A percentile compares a stretch with the other conserved stretches of the same genome.
Evolutionary conservation across 2,797 vertebrate species (phyloP).

Genomic region (Cebuella pygmaea): DNA sequence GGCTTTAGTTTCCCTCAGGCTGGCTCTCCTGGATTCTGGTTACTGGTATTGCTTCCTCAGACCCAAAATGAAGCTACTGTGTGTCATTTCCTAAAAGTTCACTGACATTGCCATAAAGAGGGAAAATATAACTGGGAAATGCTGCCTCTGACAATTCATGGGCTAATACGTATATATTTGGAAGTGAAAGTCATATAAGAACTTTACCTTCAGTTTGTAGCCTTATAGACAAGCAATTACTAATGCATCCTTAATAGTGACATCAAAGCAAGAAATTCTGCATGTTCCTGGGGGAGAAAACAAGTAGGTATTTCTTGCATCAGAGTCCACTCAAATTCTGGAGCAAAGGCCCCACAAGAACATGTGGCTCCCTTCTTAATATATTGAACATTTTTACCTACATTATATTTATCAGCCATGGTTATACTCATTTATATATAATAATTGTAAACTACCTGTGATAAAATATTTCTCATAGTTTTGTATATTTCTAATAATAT

Average conservation of each 20-base stretch:
- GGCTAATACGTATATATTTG: not conserved
- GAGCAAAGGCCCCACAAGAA: not conserved
- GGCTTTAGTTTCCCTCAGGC: conserved; percentile 12
- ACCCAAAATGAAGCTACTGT: conserved; percentile 42
- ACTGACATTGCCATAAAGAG: not conserved
- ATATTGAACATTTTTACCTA: not conserved
- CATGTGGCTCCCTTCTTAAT: not conserved
- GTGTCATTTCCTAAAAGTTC: conserved; percentile 25
- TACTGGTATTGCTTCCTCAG: conserved; percentile 11
- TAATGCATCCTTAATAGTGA: not conserved
- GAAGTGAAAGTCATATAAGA: not conserved
- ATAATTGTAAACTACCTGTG: not conserved
- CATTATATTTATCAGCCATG: not conserved
- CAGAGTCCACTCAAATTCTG: not conserved
- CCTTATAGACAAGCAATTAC: not conserved
- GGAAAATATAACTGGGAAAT: not conserved
- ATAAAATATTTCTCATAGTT: conserved; percentile 39
- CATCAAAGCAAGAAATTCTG: not conserved
- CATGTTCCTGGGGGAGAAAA: not conserved
- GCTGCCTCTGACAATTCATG: not conserved
- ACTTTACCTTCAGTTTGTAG: not conserved
- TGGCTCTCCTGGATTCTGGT: not conserved
- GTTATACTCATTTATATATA: not conserved
- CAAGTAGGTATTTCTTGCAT: not conserved
- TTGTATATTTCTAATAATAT: not conserved